Percentiles rank a stretch among this genome's conserved stretches.
These are phyloP conservation scores for Zootoca vivipara DNA, from an alignment of 2,113 vertebrate species.

Conservation along the genomic window DNA sequence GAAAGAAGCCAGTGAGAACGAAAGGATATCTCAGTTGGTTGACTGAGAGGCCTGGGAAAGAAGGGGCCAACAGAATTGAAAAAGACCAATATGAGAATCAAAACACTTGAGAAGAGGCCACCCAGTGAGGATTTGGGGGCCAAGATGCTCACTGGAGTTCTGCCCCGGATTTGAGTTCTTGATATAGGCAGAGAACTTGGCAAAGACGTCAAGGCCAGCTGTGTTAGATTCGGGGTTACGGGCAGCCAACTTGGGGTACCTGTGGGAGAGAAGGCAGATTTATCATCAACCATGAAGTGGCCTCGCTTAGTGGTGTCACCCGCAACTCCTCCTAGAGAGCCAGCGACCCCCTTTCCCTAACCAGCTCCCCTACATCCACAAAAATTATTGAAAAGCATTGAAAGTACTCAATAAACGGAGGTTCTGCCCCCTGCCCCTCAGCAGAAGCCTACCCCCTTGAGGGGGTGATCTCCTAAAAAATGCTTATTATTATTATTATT, in stretches of 20 bases:
- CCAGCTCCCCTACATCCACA: not conserved
- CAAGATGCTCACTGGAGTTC: slow-evolving; percentile 82
- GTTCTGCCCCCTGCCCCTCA: too few relatives aligned
- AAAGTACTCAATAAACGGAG: too few relatives aligned
- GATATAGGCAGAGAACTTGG: slow-evolving; percentile 91
- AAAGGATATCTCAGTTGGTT: not conserved
- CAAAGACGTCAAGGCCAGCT: slow-evolving; percentile 88
- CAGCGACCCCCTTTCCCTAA: not conserved
- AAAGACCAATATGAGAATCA: slow-evolving; percentile 61
- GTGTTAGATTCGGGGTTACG: slow-evolving; percentile 92
- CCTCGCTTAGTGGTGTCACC: too few relatives aligned
- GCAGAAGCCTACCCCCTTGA: too few relatives aligned
- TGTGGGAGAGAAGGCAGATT: slow-evolving; percentile 44
- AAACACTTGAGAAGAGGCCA: not conserved
- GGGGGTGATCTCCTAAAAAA: too few relatives aligned
- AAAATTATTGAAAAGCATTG: too few relatives aligned
- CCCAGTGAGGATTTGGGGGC: too few relatives aligned
- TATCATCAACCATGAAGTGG: not conserved
- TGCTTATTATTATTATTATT: too few relatives aligned
- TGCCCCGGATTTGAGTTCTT: slow-evolving; percentile 89
- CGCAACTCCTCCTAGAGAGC: not conserved
- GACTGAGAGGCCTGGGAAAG: not conserved
- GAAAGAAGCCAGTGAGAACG: not conserved
- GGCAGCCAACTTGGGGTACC: slow-evolving; percentile 86
- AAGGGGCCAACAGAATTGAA: slow-evolving; percentile 63